phyloP scores from a whole-genome alignment of 2,797 vertebrate species.

The Numenius phaeopus region DNA sequence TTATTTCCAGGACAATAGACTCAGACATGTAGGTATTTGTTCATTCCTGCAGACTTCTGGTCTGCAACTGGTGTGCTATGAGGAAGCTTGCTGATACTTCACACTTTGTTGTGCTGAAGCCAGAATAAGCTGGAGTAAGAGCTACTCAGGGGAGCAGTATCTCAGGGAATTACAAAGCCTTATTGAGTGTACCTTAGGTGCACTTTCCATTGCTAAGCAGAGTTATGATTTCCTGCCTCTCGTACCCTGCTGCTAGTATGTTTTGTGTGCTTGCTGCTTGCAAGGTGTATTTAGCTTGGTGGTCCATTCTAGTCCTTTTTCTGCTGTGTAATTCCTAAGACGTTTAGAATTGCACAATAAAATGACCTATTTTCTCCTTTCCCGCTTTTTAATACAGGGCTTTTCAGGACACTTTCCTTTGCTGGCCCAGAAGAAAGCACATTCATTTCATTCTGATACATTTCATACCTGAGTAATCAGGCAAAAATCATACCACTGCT shows the following conservation, averaged over 20 bases:
- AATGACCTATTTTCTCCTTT: neutral
- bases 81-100: neutral
- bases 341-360: neutral
- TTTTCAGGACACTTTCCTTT: neutral
- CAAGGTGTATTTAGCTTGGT: neutral
- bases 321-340: neutral
- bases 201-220: neutral
- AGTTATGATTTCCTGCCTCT: neutral
- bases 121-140: neutral
- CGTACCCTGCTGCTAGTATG: neutral
- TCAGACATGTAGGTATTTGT: neutral
- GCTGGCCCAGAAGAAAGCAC: neutral
- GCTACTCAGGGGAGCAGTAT: neutral
- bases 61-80: neutral
- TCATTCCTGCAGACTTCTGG: neutral
- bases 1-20: neutral
- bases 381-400: neutral
- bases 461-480: neutral
- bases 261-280: neutral
- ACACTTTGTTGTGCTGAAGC: neutral
- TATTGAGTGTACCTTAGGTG: neutral
- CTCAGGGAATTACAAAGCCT: neutral
- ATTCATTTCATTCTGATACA: neutral
- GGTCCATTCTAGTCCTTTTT: neutral
- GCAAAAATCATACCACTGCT: neutral